These are phyloP conservation scores for Flabesymbios commensalis DNA, from an alignment of 2,888 invertebrate genomes.

Conservation along the genomic window DNA sequence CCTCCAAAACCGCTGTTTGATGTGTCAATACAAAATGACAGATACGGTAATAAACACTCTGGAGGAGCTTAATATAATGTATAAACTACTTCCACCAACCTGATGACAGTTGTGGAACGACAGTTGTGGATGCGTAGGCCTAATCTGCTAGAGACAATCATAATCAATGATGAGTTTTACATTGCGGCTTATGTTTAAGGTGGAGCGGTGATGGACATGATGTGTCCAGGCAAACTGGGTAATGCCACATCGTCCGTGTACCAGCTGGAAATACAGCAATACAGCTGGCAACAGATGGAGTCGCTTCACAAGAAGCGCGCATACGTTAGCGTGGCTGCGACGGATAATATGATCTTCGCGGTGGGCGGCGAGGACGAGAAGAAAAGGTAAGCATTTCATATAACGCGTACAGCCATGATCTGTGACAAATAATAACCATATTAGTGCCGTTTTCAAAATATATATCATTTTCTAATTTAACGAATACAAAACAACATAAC, in stretches of 20 bases:
- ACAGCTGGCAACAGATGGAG: constrained; percentile 35
- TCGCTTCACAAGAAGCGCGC: constrained; percentile 38
- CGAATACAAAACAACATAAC: too few species aligned
- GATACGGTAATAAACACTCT: too few species aligned
- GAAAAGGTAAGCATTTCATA: too few species aligned
- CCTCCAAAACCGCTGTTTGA: too few species aligned
- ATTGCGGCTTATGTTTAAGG: constrained; percentile 12
- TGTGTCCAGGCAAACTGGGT: constrained; percentile 29
- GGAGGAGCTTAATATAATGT: too few species aligned
- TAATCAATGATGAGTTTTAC: neutral
- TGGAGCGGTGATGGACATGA: constrained; percentile 16
- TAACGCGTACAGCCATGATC: constrained; percentile 5
- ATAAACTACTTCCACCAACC: too few species aligned
- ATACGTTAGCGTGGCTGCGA: constrained; percentile 37
- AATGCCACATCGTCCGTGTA: constrained; percentile 39
- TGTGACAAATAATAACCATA: neutral
- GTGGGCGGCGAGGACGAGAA: constrained; percentile 39
- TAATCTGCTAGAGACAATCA: too few species aligned
- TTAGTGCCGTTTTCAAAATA: too few species aligned
- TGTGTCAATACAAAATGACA: too few species aligned
- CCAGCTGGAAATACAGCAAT: constrained; percentile 31
- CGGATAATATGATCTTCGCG: constrained; percentile 40
- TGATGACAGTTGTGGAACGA: too few species aligned
- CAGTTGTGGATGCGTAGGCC: too few species aligned
- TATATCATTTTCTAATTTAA: too few species aligned